phyloP scores from a whole-genome alignment of 2,888 invertebrate species.

The Hydrotaea cyrtoneurina region DNA sequence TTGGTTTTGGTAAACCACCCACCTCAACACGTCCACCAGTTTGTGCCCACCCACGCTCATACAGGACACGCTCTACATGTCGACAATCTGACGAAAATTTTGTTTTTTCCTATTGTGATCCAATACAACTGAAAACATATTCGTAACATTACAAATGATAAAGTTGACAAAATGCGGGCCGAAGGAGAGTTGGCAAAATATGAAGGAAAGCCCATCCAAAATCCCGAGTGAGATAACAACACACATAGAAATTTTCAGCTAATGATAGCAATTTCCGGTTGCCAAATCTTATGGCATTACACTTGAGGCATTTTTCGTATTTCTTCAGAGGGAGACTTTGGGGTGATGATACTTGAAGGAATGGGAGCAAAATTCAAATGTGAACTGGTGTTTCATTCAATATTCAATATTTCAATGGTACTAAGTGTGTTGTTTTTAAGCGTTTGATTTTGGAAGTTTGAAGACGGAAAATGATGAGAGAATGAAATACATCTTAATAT shows the following conservation, averaged over 20 bases:
- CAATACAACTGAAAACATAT: conserved; percentile 51
- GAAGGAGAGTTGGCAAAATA: conserved; percentile 10
- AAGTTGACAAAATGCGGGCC: conserved; percentile 54
- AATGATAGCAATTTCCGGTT: conserved; percentile 65
- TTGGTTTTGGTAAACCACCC: neutral
- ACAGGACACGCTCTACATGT: neutral
- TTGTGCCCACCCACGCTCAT: neutral
- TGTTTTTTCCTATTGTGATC: neutral
- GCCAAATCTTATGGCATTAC: conserved; percentile 28
- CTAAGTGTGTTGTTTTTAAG: no score
- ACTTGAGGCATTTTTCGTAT: neutral
- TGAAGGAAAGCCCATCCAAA: conserved; percentile 7
- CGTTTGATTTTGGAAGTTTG: no score
- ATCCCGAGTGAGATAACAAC: conserved; percentile 9
- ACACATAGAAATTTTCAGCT: conserved; percentile 52
- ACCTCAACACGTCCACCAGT: neutral
- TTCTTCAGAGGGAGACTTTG: neutral
- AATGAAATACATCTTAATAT: no score
- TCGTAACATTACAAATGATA: conserved; percentile 57
- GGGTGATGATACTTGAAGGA: neutral
- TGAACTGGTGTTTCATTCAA: no score
- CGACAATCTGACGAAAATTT: neutral
- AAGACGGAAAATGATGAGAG: no score
- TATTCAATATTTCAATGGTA: no score
- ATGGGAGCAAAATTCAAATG: no score